These are phyloP conservation scores for Ormyrus pomaceus DNA, from an alignment of 2,888 invertebrate species.

Conservation along the genomic window DNA sequence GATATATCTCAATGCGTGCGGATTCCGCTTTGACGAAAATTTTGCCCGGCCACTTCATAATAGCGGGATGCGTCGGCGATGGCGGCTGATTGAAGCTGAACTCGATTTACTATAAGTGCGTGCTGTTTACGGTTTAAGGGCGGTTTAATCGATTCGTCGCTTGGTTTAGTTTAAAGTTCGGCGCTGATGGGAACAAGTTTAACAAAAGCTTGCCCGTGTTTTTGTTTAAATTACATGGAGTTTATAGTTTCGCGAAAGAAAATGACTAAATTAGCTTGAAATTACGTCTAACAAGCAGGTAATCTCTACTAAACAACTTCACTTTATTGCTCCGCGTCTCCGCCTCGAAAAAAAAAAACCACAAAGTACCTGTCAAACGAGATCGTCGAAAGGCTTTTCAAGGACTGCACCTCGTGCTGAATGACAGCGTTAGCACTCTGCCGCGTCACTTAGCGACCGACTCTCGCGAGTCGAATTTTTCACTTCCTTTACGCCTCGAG, in stretches of 20 bases:
- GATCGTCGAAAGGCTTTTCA: slow-evolving; percentile 31
- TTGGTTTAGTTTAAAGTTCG: too few relatives aligned
- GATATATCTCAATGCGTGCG: slow-evolving; percentile 5
- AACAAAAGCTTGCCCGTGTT: too few relatives aligned
- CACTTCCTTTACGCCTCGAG: too few relatives aligned
- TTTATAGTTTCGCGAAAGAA: too few relatives aligned
- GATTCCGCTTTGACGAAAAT: neutral
- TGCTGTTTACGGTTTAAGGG: too few relatives aligned
- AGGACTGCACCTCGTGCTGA: slow-evolving; percentile 31
- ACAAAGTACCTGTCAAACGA: slow-evolving; percentile 26
- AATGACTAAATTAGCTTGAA: too few relatives aligned
- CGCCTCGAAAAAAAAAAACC: neutral
- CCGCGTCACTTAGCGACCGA: slow-evolving; percentile 1
- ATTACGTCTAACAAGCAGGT: too few relatives aligned
- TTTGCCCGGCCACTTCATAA: slow-evolving; percentile 15
- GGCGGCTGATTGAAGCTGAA: neutral
- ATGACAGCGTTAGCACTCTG: slow-evolving; percentile 34
- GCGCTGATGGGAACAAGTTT: too few relatives aligned
- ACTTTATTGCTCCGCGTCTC: neutral
- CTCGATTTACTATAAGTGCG: too few relatives aligned
- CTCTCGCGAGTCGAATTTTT: slow-evolving; percentile 42
- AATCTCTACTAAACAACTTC: too few relatives aligned
- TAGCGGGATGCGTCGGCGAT: neutral
- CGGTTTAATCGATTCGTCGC: too few relatives aligned
- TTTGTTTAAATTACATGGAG: too few relatives aligned